These are phyloP conservation scores for Drosophila azteca DNA, from an alignment of 1,140 invertebrate genomes.

Conservation along the genomic window DNA sequence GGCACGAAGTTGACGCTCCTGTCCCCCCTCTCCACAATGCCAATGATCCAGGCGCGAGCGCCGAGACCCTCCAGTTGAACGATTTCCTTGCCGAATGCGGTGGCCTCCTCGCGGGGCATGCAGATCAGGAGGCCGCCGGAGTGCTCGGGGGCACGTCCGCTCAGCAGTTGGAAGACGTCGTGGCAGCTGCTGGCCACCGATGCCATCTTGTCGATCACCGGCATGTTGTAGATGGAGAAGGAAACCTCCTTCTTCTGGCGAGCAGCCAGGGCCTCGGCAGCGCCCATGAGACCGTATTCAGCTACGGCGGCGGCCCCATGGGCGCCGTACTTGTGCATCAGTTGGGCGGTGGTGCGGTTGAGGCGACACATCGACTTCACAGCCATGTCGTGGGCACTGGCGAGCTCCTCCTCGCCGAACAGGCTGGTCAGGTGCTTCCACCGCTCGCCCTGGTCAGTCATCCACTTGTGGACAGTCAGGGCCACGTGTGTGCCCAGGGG, in stretches of 20 bases:
- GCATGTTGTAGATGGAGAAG: slow-evolving; percentile 98
- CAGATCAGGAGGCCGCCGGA: slow-evolving; percentile 97
- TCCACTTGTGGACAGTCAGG: slow-evolving; percentile 98
- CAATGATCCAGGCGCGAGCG: slow-evolving; percentile 94
- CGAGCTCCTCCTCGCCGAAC: slow-evolving; percentile 96
- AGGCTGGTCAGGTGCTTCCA: slow-evolving; percentile 98
- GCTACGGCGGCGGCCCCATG: slow-evolving; percentile 99
- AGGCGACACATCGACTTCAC: slow-evolving; percentile 81
- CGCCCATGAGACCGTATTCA: slow-evolving; percentile 93
- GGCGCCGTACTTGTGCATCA: slow-evolving; percentile 99
- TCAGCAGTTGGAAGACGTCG: slow-evolving; percentile 97
- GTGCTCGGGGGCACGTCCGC: slow-evolving; percentile 95
- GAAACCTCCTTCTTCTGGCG: slow-evolving; percentile 99
- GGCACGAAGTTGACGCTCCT: slow-evolving; percentile 84
- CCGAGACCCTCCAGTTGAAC: slow-evolving; percentile 98
- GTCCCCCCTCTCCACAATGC: slow-evolving; percentile 98
- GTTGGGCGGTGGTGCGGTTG: slow-evolving; percentile 94
- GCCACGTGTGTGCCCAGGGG: slow-evolving; percentile 98
- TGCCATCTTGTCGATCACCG: slow-evolving; percentile 95
- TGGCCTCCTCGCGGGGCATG: slow-evolving; percentile 96
- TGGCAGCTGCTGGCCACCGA: slow-evolving; percentile 86
- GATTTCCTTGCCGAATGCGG: slow-evolving; percentile 98
- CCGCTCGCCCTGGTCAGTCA: slow-evolving; percentile 94
- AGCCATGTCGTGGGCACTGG: slow-evolving; percentile 94
- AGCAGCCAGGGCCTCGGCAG: slow-evolving; percentile 97